Conservation (phyloP, 2,113 vertebrate species). For the Coracopsis vasa region DNA sequence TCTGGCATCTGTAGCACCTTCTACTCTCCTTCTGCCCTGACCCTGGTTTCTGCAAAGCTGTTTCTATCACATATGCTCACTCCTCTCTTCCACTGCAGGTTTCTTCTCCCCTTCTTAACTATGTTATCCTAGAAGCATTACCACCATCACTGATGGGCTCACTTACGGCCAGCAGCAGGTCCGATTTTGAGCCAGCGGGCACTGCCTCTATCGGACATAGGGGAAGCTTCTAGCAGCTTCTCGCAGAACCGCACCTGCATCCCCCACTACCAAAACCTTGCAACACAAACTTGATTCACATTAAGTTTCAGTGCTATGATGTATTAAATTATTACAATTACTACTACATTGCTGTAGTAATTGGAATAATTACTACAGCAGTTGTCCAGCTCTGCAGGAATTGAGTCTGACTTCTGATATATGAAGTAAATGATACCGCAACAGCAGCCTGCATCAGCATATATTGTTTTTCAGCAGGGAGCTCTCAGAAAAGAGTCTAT, state of each 20-base stretch:
- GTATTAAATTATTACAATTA: neutral
- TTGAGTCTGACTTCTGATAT: neutral
- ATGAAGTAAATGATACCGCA: neutral
- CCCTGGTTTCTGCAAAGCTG: neutral
- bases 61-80: neutral
- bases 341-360: neutral
- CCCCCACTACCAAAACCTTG: neutral
- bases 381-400: neutral
- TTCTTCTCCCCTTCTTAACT: neutral
- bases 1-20: neutral
- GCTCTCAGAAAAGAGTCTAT: neutral
- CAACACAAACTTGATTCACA: neutral
- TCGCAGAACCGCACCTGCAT: neutral
- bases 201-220: fast-evolving
- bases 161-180: neutral
- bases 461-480: neutral
- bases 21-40: neutral
- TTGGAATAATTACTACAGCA: neutral
- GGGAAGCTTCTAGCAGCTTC: neutral
- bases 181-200: fast-evolving
- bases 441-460: neutral
- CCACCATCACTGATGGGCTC: fast-evolving
- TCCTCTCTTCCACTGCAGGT: too few relatives aligned
- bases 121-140: neutral
- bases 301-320: neutral